Conservation (phyloP, 2,797 vertebrate genomes). For the Aplochiton taeniatus region DNA sequence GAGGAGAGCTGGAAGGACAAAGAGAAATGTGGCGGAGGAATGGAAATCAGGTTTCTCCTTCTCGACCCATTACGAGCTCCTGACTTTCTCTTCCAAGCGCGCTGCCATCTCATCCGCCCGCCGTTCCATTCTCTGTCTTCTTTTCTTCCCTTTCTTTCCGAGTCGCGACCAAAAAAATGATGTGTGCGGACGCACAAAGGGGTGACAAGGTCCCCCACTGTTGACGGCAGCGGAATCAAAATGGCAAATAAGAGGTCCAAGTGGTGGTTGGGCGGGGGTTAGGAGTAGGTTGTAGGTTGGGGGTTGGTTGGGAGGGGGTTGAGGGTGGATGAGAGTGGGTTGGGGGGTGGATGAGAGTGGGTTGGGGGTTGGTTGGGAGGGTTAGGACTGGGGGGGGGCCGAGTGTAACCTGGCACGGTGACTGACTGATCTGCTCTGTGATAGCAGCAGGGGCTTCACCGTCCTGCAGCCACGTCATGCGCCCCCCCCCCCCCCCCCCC, state of each 20-base stretch:
- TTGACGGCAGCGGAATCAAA: conserved; percentile 32
- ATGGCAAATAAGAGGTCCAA: conserved; percentile 35
- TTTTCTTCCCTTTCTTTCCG: background rate
- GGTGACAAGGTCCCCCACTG: conserved; percentile 27
- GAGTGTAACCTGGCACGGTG: conserved; percentile 28
- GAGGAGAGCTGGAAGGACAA: conserved; percentile 63
- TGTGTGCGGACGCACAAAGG: conserved; percentile 47
- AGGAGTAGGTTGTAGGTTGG: no score
- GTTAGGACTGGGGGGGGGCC: background rate
- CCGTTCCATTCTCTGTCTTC: conserved; percentile 34
- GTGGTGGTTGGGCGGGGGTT: background rate
- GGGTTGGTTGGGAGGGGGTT: no score
- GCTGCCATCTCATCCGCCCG: conserved; percentile 30
- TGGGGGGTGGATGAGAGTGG: no score
- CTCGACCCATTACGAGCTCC: conserved; percentile 51
- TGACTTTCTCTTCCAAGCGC: conserved; percentile 51
- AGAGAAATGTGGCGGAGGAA: conserved; percentile 65
- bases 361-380: background rate
- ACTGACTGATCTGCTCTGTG: conserved; percentile 32
- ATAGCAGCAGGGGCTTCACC: conserved; percentile 26
- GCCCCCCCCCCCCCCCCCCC: no score
- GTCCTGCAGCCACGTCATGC: no score
- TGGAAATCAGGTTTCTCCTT: conserved; percentile 62
- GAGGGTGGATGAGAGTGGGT: no score
- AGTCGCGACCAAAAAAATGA: conserved; percentile 21